Conservation (phyloP, 2,797 vertebrate species). For the Tragopan temminckii region DNA sequence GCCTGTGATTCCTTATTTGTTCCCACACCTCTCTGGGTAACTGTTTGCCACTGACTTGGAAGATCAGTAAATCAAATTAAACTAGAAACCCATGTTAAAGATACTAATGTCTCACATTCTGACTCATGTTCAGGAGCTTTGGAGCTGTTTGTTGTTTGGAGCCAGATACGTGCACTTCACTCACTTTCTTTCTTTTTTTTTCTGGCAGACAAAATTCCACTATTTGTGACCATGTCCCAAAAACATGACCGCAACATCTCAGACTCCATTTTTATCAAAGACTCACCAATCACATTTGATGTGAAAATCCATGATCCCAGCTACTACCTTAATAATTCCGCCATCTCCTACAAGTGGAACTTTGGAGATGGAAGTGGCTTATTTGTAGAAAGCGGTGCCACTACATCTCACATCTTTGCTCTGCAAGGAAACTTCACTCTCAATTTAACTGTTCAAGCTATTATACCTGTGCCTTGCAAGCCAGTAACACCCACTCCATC, state of each 20-base stretch:
- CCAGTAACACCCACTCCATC: slow-evolving; percentile 70
- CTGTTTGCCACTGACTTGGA: background rate
- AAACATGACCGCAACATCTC: slow-evolving; percentile 88
- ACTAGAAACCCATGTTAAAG: background rate
- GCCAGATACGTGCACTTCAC: background rate
- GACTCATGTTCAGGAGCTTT: background rate
- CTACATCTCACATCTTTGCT: slow-evolving; percentile 88
- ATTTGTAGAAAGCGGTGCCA: slow-evolving; percentile 80
- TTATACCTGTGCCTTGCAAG: slow-evolving; percentile 86
- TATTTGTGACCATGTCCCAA: slow-evolving; percentile 90
- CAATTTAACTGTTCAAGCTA: slow-evolving; percentile 89
- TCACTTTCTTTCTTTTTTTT: background rate
- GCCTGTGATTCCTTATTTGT: background rate
- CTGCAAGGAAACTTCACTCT: slow-evolving; percentile 85
- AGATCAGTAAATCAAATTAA: background rate
- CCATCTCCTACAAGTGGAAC: slow-evolving; percentile 91
- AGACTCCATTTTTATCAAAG: slow-evolving; percentile 87
- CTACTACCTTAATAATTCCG: slow-evolving; percentile 88
- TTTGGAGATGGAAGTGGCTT: slow-evolving; percentile 88
- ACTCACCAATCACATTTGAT: slow-evolving; percentile 87
- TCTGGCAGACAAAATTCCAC: slow-evolving; percentile 90
- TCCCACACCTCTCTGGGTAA: background rate
- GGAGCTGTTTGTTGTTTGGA: background rate
- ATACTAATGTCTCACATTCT: background rate
- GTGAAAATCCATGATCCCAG: slow-evolving; percentile 93